Base-by-base conservation (phyloP, 2,888 invertebrate genomes). In the Brenthis hecate region DNA sequence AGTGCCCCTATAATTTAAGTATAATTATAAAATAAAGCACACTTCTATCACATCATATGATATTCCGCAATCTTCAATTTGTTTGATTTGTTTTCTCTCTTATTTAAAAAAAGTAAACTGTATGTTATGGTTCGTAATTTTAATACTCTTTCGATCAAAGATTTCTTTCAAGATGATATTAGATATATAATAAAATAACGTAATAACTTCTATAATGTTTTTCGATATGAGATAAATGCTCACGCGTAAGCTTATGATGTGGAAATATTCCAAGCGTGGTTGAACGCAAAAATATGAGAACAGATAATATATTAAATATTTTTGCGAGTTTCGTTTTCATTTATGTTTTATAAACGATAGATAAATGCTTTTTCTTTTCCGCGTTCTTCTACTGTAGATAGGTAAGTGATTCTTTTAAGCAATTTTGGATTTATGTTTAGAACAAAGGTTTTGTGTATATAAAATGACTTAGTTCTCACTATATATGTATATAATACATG, bases 211-310 rank as follows among this genome's bases (percentile, higher is more conserved):
- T 11, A 32, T 56, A 14, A 11, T 16, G 16, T 56, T n/a, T 43
- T 43, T 43, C 36, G 36, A 56, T 56, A 56, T 56, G 56, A 56
- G 36, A 16, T 56, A 56, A 56, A 56, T 36, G 36, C 56, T 56
- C 36, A 36, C 16, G 16, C 56, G 16, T 56, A 16, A 56, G n/a
- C 36, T 43, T 43, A 43, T 36, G 36, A 36, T 32, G 56, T 56
- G 36, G 56, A 56, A 56, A 16, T 56, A 56, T 56, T 56, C 36
- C 16, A 3, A 36, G 32, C 36, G 36, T 43, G 36, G 11, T 43
- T 43, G 36, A 43, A 43, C 36, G 36, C 11, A 56, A 16, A 56
- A 56, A 56, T 16, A 36, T n/a, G 56, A n/a, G 13, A 36, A 11
- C 53, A 8, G 23, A 54, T 54, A 54, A 19, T 54, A 19, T 54